Base-by-base conservation (phyloP, 2,797 vertebrate genomes). In the Liparis tanakae region DNA sequence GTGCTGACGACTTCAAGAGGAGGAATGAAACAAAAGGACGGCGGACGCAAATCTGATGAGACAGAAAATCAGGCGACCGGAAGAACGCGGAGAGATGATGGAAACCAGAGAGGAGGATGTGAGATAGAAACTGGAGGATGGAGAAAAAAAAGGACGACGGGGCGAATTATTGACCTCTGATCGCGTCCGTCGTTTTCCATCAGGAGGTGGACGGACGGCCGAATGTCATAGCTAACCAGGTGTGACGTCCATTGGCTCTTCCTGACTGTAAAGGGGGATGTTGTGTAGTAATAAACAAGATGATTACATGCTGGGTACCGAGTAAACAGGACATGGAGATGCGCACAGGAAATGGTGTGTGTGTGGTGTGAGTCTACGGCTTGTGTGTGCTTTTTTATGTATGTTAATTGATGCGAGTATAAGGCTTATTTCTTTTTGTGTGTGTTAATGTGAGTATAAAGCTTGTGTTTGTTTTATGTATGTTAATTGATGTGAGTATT, bases 241-340 rank as follows among this genome's bases (percentile, higher is more conserved):
- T 70, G 58, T 75, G 80, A 84, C 81, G 53, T 58, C 41, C 65
- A 51, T 82, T 57, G 64, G 53, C 57, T 75, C 79, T 61, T 54
- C 7, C 67, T 20, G 64, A 1, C 59, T 58, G 53, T 71, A 70
- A 75, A 79, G 58, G 7, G 7, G 7, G 58, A 41, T 25, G 60
- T 72, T 64, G 46, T 30, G 57, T 56, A 57, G 39, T 37, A 59
- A 77, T 55, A 67, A 30, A 68, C 41, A 55, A 44, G n/a, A 71
- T 15, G 17, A 79, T 66, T 71, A 30, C 64, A 69, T 36, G 51
- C 18, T 44, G 39, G 5, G 56, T 55, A 43, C 60, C 54, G 56
- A 43, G 48, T 61, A 54, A 79, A 74, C 67, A 74, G 56, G 68
- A 54, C 72, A 65, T 46, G 60, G 43, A 20, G 25, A 70, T 44